Conservation (phyloP, 2,888 invertebrate species). For the Dicroscelio sp. region DNA sequence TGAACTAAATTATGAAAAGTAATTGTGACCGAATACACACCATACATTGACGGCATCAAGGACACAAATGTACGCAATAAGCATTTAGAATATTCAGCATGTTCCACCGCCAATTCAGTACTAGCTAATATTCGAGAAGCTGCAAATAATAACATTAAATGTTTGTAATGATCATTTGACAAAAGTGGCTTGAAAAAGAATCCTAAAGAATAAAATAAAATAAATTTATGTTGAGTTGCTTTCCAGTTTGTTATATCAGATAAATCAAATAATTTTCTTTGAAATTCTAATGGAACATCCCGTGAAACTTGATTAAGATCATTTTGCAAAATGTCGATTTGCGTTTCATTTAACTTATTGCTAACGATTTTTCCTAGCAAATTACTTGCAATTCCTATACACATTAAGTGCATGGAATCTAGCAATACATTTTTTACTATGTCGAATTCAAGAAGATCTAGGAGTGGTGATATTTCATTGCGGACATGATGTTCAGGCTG, state of each 20-base stretch:
- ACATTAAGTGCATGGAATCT: slow-evolving; percentile 65
- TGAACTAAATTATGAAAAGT: slow-evolving; percentile 76
- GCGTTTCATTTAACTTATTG: background rate
- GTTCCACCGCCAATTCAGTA: slow-evolving; percentile 8
- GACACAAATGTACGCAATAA: slow-evolving; percentile 54
- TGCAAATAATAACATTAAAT: slow-evolving; percentile 69
- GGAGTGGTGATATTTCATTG: slow-evolving; percentile 29
- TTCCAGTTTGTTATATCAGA: slow-evolving; percentile 73
- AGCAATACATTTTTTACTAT: slow-evolving; percentile 55
- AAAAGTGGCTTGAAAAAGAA: slow-evolving; percentile 28
- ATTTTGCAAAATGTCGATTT: background rate
- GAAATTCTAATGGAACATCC: slow-evolving; percentile 80
- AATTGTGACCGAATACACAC: slow-evolving; percentile 69
- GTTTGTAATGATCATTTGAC: slow-evolving; percentile 45
- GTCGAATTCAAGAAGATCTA: slow-evolving; percentile 43
- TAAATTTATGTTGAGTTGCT: slow-evolving; percentile 80
- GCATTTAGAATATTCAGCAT: slow-evolving; percentile 50
- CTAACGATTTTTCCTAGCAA: slow-evolving; percentile 45
- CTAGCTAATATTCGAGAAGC: slow-evolving; percentile 68
- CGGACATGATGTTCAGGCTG: slow-evolving; percentile 61
- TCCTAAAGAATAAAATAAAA: slow-evolving; percentile 72
- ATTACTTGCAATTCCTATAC: slow-evolving; percentile 44
- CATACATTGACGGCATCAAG: slow-evolving; percentile 74
- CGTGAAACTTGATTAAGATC: background rate
- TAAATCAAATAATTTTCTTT: slow-evolving; percentile 79